phyloP scores from a whole-genome alignment of 2,797 vertebrate genomes.

The Podarcis siculus region DNA sequence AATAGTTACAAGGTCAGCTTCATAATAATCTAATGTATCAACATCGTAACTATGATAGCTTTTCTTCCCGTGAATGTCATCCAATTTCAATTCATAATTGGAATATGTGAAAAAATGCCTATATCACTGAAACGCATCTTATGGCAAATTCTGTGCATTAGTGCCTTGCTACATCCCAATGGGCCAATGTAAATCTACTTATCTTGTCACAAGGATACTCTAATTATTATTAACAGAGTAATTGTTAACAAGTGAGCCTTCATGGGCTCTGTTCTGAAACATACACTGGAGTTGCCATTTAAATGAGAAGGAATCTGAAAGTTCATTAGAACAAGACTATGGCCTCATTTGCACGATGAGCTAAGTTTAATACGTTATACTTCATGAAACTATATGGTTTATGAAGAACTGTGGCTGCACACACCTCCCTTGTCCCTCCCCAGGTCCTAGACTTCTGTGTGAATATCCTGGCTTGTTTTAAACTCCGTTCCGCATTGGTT shows the following conservation, averaged over 20 bases:
- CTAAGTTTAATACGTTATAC: too few species aligned
- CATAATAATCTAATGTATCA: conserved; percentile 31
- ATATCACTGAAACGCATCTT: conserved; percentile 3
- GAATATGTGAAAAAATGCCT: conserved; percentile 22
- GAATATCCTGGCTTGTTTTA: too few species aligned
- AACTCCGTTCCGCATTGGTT: too few species aligned
- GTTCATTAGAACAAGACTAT: background rate
- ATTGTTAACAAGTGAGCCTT: background rate
- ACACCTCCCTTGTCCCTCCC: background rate
- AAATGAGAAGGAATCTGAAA: background rate
- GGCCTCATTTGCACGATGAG: background rate
- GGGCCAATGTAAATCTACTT: background rate
- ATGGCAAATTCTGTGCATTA: background rate
- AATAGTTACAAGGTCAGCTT: conserved; percentile 23
- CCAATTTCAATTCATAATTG: conserved; percentile 38
- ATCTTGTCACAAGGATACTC: background rate
- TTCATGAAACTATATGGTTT: background rate
- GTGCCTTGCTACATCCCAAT: background rate
- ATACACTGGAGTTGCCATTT: background rate
- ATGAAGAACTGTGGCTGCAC: background rate
- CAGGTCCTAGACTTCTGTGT: too few species aligned
- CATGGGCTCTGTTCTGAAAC: background rate
- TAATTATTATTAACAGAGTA: conserved; percentile 6
- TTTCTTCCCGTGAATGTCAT: conserved; percentile 28
- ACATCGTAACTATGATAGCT: background rate